Evolutionary conservation across 2,888 invertebrate genomes (phyloP).

Genomic region (Ormyrus rosae): DNA sequence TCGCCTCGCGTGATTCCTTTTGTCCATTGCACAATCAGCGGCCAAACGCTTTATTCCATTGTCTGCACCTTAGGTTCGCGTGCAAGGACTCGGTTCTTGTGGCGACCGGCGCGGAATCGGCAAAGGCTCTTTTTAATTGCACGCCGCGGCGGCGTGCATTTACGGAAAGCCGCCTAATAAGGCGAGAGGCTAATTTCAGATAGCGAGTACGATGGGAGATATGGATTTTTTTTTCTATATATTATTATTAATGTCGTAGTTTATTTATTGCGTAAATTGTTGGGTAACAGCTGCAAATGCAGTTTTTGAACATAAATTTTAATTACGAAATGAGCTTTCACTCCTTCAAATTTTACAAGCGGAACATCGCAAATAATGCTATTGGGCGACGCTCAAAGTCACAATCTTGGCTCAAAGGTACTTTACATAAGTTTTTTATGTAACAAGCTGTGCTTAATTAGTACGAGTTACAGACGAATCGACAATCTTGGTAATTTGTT

Average conservation of each 20-base stretch:
- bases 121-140: no score
- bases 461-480: background rate
- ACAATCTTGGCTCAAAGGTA: slow-evolving; percentile 27
- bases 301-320: background rate
- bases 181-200: no score
- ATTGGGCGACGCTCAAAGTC: background rate
- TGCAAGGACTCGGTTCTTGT: no score
- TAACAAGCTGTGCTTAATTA: slow-evolving; percentile 15
- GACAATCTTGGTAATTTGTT: slow-evolving; percentile 7
- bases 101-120: no score
- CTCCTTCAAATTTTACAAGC: background rate
- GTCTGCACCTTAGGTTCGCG: background rate
- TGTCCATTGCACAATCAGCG: slow-evolving; percentile 10
- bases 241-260: no score
- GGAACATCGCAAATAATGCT: no score
- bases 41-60: background rate
- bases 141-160: no score
- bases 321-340: slow-evolving; percentile 4
- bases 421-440: slow-evolving; percentile 46
- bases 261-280: no score
- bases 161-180: no score
- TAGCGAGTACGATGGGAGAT: no score
- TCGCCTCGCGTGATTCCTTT: background rate
- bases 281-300: no score
- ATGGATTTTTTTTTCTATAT: no score